Evolutionary conservation across 2,113 vertebrate genomes (phyloP), one percentile per base, ranked within the genome.

Genomic region (Phrynosoma blainvillii): DNA sequence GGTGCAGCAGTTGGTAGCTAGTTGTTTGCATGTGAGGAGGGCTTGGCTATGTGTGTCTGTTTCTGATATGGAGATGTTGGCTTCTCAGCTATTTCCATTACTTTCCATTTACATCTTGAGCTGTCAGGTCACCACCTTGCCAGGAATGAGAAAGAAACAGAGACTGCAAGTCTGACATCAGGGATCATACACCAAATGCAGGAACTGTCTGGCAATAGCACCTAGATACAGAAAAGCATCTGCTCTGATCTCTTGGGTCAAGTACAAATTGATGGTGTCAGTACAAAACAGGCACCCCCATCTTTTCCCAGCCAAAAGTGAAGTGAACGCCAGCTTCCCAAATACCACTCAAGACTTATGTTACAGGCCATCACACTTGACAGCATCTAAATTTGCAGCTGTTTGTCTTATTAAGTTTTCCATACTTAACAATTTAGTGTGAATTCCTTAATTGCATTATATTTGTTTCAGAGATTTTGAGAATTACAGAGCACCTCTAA

Each of bases 11-110:
- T 62, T 14, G 59, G 59, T 18, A 62, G 59, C 59, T 59, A 59
- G 56, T 59, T 62, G 59, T 62, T 62, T 62, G 59, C 59, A 62
- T 62, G 59, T 62, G 56, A 59, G 11, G 14, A 59, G 14, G 56
- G 11, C 56, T 59, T 62, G 14, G 59, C 59, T 62, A 18, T 62
- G 59, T 18, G 13, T 62, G 59, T 62, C 14, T 62, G 59, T 62
- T 68, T 68, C 92, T 94, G 93, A 91, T 91, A 65, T 80, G 0
- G 14, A 93, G 91, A 90, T 81, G 83, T 90, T 0, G 5, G 90
- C 82, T 89, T 90, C 89, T 91, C 93, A 96, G 89, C 91, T 95
- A 93, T 89, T 90, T 47, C 79, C 1, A 0, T 80, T 84, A 87
- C 54, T 90, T 73, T 89, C 76, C 84, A 65, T 89, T 70, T 84